Evolutionary conservation across 2,888 invertebrate genomes (phyloP), one percentile per base, ranked within the genome.

Genomic region (Cryptophagus acutangulus): DNA sequence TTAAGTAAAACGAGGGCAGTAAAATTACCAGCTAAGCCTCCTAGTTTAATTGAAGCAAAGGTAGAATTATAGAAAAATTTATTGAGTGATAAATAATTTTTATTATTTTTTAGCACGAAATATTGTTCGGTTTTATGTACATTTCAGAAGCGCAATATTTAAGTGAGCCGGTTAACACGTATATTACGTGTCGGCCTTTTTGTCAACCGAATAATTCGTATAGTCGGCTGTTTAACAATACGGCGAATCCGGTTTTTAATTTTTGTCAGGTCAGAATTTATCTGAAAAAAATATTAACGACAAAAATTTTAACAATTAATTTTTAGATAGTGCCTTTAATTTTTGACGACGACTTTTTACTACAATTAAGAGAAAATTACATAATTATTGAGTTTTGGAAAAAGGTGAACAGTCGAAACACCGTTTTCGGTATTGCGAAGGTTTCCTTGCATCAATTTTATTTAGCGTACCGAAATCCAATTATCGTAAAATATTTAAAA

Each of bases 381-480:
- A 67, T 78, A 52, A 62, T 73, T 9, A 58, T 77, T 10, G 77
- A 80, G 55, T 63, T 79, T 40, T 75, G 74, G 61, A 70, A 72
- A 29, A 70, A 71, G 48, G 61, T 50, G 12, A 57, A 64, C 3
- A 31, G 12, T 2, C 52, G 55, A 20, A 69, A 74, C 44, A 58
- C 61, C 37, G 53, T 75, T 3, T 54, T 77, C 33, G 78, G 78
- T 13, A 61, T 75, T 16, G 68, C 74, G 2, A 75, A 74, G 55
- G 56, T 81, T 33, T 69, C 78, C 2, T 57, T 80, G 30, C 78
- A 81, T 63, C 76, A 77, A 44, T 74, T 79, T 54, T 80, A 74
- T 52, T 65, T 79, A 34, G 75, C 78, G 1, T 80, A 74, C 52
- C 69, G 75, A 46, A 78, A 79, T 68, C 69, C 72, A 12, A 66